These are phyloP conservation scores for Dasypogon diadema DNA, from an alignment of 2,888 invertebrate species.

Conservation along the genomic window DNA sequence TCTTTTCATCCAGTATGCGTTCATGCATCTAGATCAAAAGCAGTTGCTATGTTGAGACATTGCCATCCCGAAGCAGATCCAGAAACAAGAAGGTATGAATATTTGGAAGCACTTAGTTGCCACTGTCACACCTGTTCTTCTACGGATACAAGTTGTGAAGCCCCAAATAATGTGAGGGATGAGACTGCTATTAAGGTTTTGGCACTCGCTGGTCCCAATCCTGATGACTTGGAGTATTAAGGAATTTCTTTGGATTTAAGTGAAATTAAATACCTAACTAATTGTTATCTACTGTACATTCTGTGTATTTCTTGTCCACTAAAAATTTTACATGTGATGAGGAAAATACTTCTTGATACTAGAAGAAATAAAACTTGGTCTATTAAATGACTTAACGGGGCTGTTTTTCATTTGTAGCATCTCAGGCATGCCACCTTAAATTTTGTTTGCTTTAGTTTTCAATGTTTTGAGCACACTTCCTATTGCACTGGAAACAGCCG, in stretches of 20 bases:
- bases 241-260: neutral
- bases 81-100: constrained; percentile 80
- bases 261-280: too few relatives aligned
- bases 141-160: constrained; percentile 79
- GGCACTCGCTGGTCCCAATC: constrained; percentile 63
- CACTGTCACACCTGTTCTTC: constrained; percentile 79
- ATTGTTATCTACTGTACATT: too few relatives aligned
- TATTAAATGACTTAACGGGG: too few relatives aligned
- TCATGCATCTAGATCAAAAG: constrained; percentile 77
- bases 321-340: too few relatives aligned
- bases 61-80: constrained; percentile 81
- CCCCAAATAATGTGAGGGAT: constrained; percentile 68
- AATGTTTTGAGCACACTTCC: too few relatives aligned
- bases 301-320: too few relatives aligned
- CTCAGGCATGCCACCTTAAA: too few relatives aligned
- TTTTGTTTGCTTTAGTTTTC: too few relatives aligned
- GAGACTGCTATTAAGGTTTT: constrained; percentile 63
- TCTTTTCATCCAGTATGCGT: constrained; percentile 89
- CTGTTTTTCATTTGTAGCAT: too few relatives aligned
- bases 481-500: too few relatives aligned
- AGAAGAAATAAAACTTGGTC: too few relatives aligned
- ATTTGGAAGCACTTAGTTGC: constrained; percentile 83
- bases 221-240: constrained; percentile 65
- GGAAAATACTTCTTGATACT: too few relatives aligned
- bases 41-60: constrained; percentile 75